A percentile compares a stretch with the other conserved stretches of the same genome.
Evolutionary conservation across 2,797 vertebrate species (phyloP).

Genomic region (Linurgus olivaceus): DNA sequence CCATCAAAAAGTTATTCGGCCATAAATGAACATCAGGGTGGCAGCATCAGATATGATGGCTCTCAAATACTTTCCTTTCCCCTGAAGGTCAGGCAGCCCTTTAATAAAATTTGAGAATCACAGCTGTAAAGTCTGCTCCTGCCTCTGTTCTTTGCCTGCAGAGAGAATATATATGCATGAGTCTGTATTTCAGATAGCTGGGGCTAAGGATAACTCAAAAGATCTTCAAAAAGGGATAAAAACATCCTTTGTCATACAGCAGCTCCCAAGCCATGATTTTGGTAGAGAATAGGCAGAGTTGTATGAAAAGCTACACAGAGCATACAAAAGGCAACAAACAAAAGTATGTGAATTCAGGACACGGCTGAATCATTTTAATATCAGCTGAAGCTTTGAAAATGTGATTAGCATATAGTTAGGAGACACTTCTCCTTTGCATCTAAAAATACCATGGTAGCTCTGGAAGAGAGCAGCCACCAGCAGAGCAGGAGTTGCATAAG

Average conservation of each 20-base stretch:
- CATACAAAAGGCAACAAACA: slow-evolving; percentile 34
- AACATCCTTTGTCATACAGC: background rate
- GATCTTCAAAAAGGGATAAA: slow-evolving; percentile 41
- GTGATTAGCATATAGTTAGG: slow-evolving; percentile 20
- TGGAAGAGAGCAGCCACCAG: background rate
- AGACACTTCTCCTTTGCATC: background rate
- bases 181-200: background rate
- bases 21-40: slow-evolving; percentile 25
- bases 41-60: slow-evolving; percentile 1
- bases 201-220: background rate
- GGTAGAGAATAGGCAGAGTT: background rate
- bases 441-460: background rate
- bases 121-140: slow-evolving; percentile 17
- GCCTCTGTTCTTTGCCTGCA: slow-evolving; percentile 13
- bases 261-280: slow-evolving; percentile 14
- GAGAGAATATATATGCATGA: slow-evolving; percentile 16
- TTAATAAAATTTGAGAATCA: slow-evolving; percentile 46
- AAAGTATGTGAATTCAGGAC: slow-evolving; percentile 3
- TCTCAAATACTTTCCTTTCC: background rate
- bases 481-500: background rate
- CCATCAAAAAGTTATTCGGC: slow-evolving; percentile 16
- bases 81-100: slow-evolving; percentile 45
- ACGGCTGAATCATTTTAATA: background rate
- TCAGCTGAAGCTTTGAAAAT: slow-evolving; percentile 31
- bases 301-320: background rate